Base-by-base conservation (phyloP, 2,797 vertebrate genomes). In the Spheniscus humboldti region DNA sequence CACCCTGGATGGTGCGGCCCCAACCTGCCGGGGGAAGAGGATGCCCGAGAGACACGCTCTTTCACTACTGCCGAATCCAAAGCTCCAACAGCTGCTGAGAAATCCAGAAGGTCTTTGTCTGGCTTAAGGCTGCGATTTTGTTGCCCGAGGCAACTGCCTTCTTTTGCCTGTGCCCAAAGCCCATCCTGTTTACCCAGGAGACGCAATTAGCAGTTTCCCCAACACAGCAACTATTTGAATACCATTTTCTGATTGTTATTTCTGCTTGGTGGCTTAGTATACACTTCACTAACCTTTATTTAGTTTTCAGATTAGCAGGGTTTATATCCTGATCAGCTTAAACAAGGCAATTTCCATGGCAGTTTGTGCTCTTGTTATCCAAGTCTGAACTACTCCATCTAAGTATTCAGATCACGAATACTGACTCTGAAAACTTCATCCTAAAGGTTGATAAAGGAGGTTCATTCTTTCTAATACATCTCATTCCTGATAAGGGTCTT, bases 121-220 rank as follows among this genome's bases (percentile, higher is more conserved):
- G 82, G 43, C 63, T 93, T 53, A 27, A 76, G 72, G 85, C n/a
- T 75, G 7, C 0, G 4, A 22, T 37, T 30, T 41, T 86, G 28
- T 45, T 60, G 57, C 95, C 76, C 8, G 18, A 74, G 53, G 94
- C 82, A 80, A 11, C 25, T 64, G 4, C 15, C 24, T 5, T 5
- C 22, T 45, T 77, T 41, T 48, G 12, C 43, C 16, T 35, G 14
- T 74, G 45, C 31, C 56, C 56, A 53, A 88, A 84, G 47, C 18
- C 59, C 37, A 56, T 41, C 35, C 53, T 68, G 4, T n/a, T 90
- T 45, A 83, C 90, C 60, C 93, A 64, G 35, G 75, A 92, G 95
- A 45, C 50, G 33, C 75, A 96, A 93, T 88, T 77, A 97, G 24
- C 52, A 52, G 25, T 41, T 79, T 79, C 12, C 12, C 20, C 47